These are phyloP conservation scores for Bombus turneri DNA, from an alignment of 1,140 invertebrate genomes.

Conservation along the genomic window DNA sequence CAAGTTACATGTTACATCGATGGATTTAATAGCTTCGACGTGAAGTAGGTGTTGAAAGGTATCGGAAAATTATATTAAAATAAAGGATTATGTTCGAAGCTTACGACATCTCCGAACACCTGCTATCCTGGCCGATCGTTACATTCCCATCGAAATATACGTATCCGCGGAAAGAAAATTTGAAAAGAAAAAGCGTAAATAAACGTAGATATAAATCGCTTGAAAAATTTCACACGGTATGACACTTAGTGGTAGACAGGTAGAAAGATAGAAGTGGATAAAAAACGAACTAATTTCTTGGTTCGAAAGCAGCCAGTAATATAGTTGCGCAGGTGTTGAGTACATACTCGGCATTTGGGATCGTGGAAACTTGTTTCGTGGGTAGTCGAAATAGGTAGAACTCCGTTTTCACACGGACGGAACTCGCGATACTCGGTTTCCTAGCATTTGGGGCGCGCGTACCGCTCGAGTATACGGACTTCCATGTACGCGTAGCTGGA, in stretches of 20 bases:
- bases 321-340: background rate
- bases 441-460: constrained; percentile 5
- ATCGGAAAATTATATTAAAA: background rate
- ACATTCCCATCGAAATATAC: background rate
- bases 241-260: no score
- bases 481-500: constrained; percentile 18
- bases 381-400: constrained; percentile 5
- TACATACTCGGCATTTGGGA: background rate
- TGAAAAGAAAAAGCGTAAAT: background rate
- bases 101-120: background rate
- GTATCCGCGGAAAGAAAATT: background rate
- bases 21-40: background rate
- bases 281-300: background rate
- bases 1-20: no score
- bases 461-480: background rate
- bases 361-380: background rate
- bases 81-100: background rate
- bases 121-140: background rate
- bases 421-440: constrained; percentile 11
- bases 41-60: background rate
- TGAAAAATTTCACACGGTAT: background rate
- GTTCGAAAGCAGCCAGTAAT: background rate
- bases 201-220: background rate
- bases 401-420: constrained; percentile 5
- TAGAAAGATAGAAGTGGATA: no score